These are phyloP conservation scores for Mechanitis mazaeus DNA, from an alignment of 2,888 invertebrate species.

Conservation along the genomic window DNA sequence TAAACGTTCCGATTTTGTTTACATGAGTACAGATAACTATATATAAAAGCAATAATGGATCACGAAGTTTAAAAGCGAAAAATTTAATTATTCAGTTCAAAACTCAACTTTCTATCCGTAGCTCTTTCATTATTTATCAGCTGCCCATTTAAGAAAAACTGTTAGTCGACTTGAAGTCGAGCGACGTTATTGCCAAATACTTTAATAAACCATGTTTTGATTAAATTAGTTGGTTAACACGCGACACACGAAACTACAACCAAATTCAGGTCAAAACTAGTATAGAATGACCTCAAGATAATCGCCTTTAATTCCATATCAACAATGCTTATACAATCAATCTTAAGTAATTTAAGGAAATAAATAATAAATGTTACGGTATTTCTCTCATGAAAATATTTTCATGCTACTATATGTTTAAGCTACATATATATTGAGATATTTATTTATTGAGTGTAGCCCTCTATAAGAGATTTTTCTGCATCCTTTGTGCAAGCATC, in stretches of 20 bases:
- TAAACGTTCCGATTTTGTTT: no score
- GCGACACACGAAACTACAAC: conserved; percentile 59
- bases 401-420: no score
- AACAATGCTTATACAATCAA: conserved; percentile 28
- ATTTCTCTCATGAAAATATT: not conserved
- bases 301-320: conserved; percentile 26
- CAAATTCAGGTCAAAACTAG: conserved; percentile 57
- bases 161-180: conserved; percentile 33
- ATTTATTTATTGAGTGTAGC: no score
- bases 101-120: conserved; percentile 3
- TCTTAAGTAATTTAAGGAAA: conserved; percentile 16
- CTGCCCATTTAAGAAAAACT: conserved; percentile 11
- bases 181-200: conserved; percentile 63
- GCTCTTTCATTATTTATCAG: conserved; percentile 16
- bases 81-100: not conserved
- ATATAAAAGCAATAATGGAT: no score
- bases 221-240: conserved; percentile 69
- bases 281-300: conserved; percentile 25
- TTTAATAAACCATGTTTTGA: conserved; percentile 68
- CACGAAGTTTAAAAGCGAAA: no score
- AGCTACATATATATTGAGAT: no score
- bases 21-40: no score
- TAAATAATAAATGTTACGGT: conserved; percentile 9
- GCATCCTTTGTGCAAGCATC: no score
- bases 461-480: no score